These are phyloP conservation scores for Eupithecia abbreviata DNA, from an alignment of 2,888 invertebrate species.

Conservation along the genomic window DNA sequence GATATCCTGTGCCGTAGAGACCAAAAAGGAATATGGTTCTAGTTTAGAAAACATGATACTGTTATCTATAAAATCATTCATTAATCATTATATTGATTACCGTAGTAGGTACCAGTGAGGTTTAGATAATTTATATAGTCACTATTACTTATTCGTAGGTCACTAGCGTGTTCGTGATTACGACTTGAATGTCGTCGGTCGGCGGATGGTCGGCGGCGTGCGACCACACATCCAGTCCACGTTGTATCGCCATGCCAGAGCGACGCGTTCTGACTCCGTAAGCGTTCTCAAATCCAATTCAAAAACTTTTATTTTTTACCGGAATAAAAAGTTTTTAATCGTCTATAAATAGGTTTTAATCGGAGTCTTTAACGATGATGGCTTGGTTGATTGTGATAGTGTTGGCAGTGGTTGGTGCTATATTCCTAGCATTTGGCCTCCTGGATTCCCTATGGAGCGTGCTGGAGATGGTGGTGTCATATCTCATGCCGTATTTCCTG, in stretches of 20 bases:
- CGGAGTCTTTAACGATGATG: conserved; percentile 21
- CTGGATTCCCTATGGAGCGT: conserved; percentile 86
- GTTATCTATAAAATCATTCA: too few species aligned
- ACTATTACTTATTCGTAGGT: too few species aligned
- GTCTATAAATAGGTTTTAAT: background rate
- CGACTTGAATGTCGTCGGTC: conserved; percentile 15
- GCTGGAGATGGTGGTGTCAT: conserved; percentile 82
- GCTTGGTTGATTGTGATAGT: conserved; percentile 50
- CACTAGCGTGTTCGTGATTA: conserved; percentile 20
- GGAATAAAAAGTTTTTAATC: background rate
- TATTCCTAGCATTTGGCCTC: conserved; percentile 76
- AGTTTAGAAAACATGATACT: too few species aligned
- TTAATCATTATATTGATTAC: too few species aligned
- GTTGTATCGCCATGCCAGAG: conserved; percentile 32
- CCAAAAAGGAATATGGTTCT: too few species aligned
- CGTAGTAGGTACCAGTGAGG: background rate
- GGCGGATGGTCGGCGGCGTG: background rate
- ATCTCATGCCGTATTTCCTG: conserved; percentile 87
- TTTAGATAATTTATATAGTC: conserved; percentile 12
- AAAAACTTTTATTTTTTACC: background rate
- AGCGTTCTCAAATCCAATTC: background rate
- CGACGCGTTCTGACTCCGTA: conserved; percentile 24
- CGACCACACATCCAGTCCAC: conserved; percentile 20
- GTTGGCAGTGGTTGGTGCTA: conserved; percentile 80
- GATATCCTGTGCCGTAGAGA: too few species aligned